Conservation (phyloP, 2,888 invertebrate genomes). For the Gymnoscelis rufifasciata region DNA sequence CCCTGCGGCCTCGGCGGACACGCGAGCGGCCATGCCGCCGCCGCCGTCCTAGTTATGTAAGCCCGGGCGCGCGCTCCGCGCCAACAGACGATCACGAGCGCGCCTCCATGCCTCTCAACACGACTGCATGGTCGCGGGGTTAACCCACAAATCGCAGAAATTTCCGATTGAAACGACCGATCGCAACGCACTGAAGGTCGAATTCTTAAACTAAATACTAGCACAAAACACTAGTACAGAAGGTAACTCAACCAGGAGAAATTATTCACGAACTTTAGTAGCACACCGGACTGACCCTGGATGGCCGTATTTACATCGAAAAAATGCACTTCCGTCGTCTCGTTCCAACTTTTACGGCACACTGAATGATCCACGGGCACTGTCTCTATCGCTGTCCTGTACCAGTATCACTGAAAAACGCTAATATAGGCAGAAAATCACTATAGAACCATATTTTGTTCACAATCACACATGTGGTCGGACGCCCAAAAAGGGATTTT, state of each 20-base stretch:
- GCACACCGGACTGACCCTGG: conserved; percentile 75
- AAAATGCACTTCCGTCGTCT: conserved; percentile 73
- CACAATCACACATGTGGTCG: conserved; percentile 82
- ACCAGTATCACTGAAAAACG: conserved; percentile 54
- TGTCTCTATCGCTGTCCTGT: conserved; percentile 52
- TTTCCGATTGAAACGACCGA: conserved; percentile 53
- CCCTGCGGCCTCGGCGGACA: conserved; percentile 77
- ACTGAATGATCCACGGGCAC: conserved; percentile 59
- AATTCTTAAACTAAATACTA: conserved; percentile 47
- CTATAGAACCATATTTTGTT: conserved; percentile 74
- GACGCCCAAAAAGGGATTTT: conserved; percentile 84
- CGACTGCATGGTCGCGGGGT: conserved; percentile 71
- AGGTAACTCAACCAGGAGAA: conserved; percentile 48
- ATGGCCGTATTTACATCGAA: conserved; percentile 76
- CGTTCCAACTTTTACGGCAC: conserved; percentile 60
- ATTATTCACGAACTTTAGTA: conserved; percentile 60
- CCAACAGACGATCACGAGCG: conserved; percentile 79
- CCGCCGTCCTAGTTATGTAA: conserved; percentile 76
- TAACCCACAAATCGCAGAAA: conserved; percentile 58
- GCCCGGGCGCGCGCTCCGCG: conserved; percentile 77
- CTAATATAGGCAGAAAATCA: conserved; percentile 59
- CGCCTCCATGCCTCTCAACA: conserved; percentile 75
- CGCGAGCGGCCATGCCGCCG: conserved; percentile 78
- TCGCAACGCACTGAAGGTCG: conserved; percentile 59
- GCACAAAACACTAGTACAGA: conserved; percentile 44